These are phyloP conservation scores for Oscheius onirici DNA, from an alignment of 2,888 invertebrate species.

Conservation along the genomic window DNA sequence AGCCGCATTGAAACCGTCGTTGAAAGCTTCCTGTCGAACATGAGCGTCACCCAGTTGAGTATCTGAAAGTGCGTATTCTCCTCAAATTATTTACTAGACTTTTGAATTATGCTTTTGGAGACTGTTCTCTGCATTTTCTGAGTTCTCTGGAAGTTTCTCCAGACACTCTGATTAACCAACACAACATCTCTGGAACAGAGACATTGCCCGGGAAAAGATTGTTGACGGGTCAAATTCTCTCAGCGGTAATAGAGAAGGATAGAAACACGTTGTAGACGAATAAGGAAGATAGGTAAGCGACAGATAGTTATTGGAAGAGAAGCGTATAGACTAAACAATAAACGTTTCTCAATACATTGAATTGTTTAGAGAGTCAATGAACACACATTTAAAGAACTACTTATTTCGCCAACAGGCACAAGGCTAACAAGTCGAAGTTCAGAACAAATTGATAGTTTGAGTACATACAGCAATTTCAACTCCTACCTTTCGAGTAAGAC, in stretches of 20 bases:
- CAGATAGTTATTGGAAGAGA: neutral
- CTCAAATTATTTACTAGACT: neutral
- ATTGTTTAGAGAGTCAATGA: neutral
- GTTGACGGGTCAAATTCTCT: too few species aligned
- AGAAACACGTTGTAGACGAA: too few species aligned
- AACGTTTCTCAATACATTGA: neutral
- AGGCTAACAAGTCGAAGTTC: neutral
- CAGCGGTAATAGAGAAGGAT: too few species aligned
- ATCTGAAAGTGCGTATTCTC: neutral
- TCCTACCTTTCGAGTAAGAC: conserved; percentile 6
- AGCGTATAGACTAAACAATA: neutral
- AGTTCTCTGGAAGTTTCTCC: neutral
- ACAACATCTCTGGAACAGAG: too few species aligned
- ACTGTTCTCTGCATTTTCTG: neutral
- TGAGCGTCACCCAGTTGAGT: neutral
- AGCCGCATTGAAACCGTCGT: conserved; percentile 21
- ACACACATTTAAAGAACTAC: neutral
- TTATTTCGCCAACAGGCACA: neutral
- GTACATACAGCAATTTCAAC: too few species aligned
- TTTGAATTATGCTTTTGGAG: neutral
- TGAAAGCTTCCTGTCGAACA: conserved; percentile 7
- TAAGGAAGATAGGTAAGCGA: too few species aligned
- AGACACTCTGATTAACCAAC: neutral
- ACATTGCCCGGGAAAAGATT: neutral
- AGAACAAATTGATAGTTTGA: neutral